phyloP scores from a whole-genome alignment of 2,888 invertebrate genomes.

The Nomada flava region DNA sequence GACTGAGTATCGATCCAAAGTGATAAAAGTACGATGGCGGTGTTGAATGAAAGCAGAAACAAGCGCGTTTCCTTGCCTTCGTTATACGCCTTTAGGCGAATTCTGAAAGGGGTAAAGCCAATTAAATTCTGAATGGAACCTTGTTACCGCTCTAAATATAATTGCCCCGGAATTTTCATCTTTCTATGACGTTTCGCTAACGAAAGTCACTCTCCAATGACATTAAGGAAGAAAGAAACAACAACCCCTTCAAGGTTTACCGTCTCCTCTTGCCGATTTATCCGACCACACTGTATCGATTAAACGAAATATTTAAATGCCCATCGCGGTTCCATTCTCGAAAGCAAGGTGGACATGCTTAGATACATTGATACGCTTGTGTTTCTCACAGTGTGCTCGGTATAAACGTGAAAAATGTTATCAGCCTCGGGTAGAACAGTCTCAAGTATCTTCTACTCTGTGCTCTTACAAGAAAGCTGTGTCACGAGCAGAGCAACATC shows the following conservation, averaged over 20 bases:
- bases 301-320: not conserved
- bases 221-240: not conserved
- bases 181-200: not conserved
- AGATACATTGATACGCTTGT: not conserved
- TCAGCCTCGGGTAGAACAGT: not conserved
- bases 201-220: conserved; percentile 9
- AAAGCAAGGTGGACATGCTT: not conserved
- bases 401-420: not conserved
- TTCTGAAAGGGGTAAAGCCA: conserved; percentile 39
- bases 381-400: not conserved
- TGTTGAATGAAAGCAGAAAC: conserved; percentile 28
- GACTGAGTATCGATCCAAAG: conserved; percentile 34
- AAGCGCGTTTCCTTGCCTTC: not conserved
- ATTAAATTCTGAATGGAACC: conserved; percentile 47
- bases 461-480: not conserved
- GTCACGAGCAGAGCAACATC: not conserved
- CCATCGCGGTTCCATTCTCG: too few relatives aligned
- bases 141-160: conserved; percentile 35
- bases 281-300: not conserved
- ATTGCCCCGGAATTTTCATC: conserved; percentile 37
- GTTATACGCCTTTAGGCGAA: conserved; percentile 32
- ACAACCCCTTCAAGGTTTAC: not conserved
- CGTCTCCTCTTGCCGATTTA: not conserved
- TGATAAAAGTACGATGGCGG: not conserved
- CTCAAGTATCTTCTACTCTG: not conserved